These are phyloP conservation scores for Spodoptera frugiperda DNA, from an alignment of 1,140 invertebrate genomes.

Conservation along the genomic window DNA sequence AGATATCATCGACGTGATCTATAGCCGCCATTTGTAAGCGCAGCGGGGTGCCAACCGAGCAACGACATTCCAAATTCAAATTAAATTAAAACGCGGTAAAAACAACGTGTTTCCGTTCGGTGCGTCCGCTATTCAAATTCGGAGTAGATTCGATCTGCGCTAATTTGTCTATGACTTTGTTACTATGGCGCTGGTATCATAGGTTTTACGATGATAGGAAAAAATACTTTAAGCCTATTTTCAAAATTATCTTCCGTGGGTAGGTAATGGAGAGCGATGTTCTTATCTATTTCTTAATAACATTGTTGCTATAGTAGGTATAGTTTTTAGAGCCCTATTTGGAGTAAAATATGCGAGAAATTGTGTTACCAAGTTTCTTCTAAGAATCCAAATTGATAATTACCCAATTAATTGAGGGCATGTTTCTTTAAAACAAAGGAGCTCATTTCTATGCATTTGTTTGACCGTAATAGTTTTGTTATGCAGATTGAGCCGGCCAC, in stretches of 20 bases:
- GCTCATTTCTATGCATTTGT: conserved; percentile 46
- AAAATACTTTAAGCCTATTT: too few species aligned
- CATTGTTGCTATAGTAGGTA: neutral
- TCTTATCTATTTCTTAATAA: neutral
- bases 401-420: conserved; percentile 61
- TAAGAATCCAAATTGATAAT: conserved; percentile 63
- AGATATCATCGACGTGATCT: conserved; percentile 85
- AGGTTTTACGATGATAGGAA: neutral
- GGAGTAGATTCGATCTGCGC: conserved; percentile 80
- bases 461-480: conserved; percentile 49
- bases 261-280: too few species aligned
- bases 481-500: conserved; percentile 36
- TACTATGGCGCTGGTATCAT: conserved; percentile 24
- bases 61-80: conserved; percentile 82
- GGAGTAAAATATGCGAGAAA: neutral
- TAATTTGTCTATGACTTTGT: conserved; percentile 83
- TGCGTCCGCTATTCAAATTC: conserved; percentile 76
- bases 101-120: conserved; percentile 80
- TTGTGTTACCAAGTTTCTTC: conserved; percentile 17
- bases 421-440: conserved; percentile 64
- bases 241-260: too few species aligned
- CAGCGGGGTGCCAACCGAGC: conserved; percentile 71
- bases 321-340: neutral
- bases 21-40: conserved; percentile 83
- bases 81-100: conserved; percentile 84